These are phyloP conservation scores for Vulpes vulpes DNA, from an alignment of 2,113 vertebrate species.

Conservation along the genomic window DNA sequence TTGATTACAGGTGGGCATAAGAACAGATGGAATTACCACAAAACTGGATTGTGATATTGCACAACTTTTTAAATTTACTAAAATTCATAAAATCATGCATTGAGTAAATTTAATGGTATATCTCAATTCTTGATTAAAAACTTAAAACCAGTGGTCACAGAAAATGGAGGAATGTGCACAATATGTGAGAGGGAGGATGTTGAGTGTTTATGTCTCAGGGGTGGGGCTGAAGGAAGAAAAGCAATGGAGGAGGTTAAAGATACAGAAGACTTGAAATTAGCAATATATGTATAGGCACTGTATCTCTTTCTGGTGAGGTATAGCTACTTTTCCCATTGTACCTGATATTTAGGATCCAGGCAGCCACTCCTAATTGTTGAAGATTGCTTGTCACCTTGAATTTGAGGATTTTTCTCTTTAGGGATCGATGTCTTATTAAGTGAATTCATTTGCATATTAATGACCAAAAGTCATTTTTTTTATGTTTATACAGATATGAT, in stretches of 20 bases:
- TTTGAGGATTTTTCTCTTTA: not conserved
- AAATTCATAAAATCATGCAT: not conserved
- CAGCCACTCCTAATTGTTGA: not conserved
- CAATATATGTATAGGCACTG: not conserved
- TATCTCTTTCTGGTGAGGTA: not conserved
- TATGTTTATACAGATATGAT: not conserved
- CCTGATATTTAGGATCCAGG: not conserved
- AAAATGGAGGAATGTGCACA: not conserved
- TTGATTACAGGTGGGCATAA: not conserved
- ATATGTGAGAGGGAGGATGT: not conserved
- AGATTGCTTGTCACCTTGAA: not conserved
- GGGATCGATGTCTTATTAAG: not conserved
- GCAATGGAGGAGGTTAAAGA: not conserved
- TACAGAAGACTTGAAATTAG: not conserved
- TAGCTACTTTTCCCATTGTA: not conserved
- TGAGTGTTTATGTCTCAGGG: not conserved
- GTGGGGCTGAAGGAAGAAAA: not conserved
- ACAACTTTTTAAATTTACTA: not conserved
- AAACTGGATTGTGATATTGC: not conserved
- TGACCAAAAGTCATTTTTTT: not conserved
- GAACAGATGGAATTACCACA: not conserved
- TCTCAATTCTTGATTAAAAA: not conserved
- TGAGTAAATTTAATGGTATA: not conserved
- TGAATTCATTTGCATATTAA: not conserved
- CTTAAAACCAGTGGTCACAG: not conserved